phyloP scores from a whole-genome alignment of 2,113 vertebrate genomes.

The Anoura caudifer region DNA sequence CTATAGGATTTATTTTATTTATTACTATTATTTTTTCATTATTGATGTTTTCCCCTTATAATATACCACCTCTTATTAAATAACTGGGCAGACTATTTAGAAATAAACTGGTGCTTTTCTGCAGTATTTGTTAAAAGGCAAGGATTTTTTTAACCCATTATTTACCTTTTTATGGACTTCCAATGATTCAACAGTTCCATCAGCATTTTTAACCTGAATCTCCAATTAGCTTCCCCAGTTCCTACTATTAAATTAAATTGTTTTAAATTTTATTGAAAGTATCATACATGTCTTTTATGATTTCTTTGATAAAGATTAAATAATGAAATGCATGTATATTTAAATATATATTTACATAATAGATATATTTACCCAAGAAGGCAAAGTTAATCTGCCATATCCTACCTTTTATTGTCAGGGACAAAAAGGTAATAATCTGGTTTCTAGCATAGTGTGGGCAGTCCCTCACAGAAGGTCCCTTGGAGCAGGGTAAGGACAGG shows the following conservation, averaged over 20 bases:
- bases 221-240: background rate
- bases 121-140: background rate
- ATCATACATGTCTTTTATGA: background rate
- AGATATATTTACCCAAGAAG: background rate
- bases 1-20: background rate
- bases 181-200: background rate
- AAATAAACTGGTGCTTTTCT: constrained; percentile 26
- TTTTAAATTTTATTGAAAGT: background rate
- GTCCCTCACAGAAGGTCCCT: background rate
- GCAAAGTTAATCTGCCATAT: background rate
- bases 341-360: background rate
- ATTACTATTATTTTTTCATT: background rate
- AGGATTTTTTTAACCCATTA: background rate
- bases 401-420: background rate
- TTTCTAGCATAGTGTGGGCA: background rate
- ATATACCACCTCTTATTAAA: background rate
- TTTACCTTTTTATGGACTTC: background rate
- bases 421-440: background rate
- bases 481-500: background rate
- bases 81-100: background rate
- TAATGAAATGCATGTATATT: background rate
- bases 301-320: constrained; percentile 25
- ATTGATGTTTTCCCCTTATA: constrained; percentile 15
- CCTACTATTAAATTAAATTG: background rate
- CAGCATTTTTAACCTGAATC: background rate